A percentile compares a stretch with the other conserved stretches of the same genome.
Evolutionary conservation across 2,888 invertebrate genomes (phyloP).

Genomic region (Seira ritae): DNA sequence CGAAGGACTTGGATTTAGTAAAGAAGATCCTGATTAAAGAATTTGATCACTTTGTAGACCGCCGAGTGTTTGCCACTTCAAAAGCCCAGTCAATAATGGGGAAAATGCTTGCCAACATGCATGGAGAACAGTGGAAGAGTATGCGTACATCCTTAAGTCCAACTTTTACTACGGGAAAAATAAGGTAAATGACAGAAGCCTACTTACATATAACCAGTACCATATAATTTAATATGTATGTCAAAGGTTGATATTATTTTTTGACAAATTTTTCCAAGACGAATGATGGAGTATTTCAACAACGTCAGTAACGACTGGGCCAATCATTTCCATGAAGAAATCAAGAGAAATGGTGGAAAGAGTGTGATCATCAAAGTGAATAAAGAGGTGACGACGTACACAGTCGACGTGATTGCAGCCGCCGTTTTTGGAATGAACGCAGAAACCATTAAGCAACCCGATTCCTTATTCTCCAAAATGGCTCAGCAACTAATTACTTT

Average conservation of each 20-base stretch:
- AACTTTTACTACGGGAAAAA: slow-evolving; percentile 47
- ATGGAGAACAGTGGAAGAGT: slow-evolving; percentile 44
- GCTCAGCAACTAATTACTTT: slow-evolving; percentile 28
- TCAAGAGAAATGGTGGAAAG: background rate
- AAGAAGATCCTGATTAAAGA: slow-evolving; percentile 39
- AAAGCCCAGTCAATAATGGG: slow-evolving; percentile 27
- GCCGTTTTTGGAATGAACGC: slow-evolving; percentile 38
- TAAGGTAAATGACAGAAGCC: slow-evolving; percentile 33
- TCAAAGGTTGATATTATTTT: no score
- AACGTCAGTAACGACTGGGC: background rate
- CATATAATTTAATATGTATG: no score
- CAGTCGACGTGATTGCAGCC: slow-evolving; percentile 40
- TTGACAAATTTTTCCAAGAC: no score
- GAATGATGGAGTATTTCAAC: slow-evolving; percentile 25
- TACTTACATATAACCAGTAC: no score
- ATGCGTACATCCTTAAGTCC: slow-evolving; percentile 29
- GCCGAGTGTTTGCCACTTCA: slow-evolving; percentile 28
- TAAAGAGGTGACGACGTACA: background rate
- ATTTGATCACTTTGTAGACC: slow-evolving; percentile 54
- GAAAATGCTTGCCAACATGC: slow-evolving; percentile 38
- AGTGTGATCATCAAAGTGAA: background rate
- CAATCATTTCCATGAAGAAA: no score
- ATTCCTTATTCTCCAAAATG: slow-evolving; percentile 31
- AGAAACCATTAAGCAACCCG: slow-evolving; percentile 24
- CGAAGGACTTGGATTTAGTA: slow-evolving; percentile 42